Evolutionary conservation across 2,113 vertebrate species (phyloP), one percentile per base, ranked within the genome.

Genomic region (Rhinopomastus cyanomelas): DNA sequence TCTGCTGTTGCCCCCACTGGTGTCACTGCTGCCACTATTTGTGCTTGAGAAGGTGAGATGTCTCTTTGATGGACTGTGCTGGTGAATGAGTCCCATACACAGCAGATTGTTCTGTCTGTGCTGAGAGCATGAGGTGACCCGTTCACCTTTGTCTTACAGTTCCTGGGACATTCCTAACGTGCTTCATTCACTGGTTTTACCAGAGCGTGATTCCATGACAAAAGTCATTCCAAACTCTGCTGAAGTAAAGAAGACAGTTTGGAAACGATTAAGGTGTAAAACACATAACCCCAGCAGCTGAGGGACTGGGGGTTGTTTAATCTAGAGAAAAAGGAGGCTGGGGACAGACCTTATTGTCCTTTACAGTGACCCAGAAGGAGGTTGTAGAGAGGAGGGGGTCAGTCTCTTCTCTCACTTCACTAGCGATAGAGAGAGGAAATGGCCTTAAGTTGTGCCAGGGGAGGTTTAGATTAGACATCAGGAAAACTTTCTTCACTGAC

Each of bases 271-370:
- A 8, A 66, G 12, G 21, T 74, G 6, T 23, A 68, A 64, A 78
- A 27, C 2, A 32, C 17, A 11, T 27, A 5, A 1, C 0, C 0
- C 52, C 39, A 42, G 39, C 39, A 42, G 39, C 39, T 42, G 39
- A 42, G 39, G 39, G 39, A 42, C 15, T 15, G 11, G 39, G 39
- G 11, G 39, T 42, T 42, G 39, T 42, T 42, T 42, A 42, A 15
- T 42, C 39, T 42, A 15, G 39, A 42, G 39, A 42, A 42, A n/a
- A 42, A 42, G 39, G 15, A 42, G 39, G 39, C 15, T 42, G 15
- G 15, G 39, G 39, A 42, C 11, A 42, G 39, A 42, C 39, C 39
- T 42, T 42, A 42, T 42, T 42, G 15, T 15, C 39, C 39, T 42
- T 42, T 42, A 42, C 39, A 42, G 39, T 15, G 15, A 42, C 39